phyloP scores from a whole-genome alignment of 2,888 invertebrate species.

The Seira musarum region DNA sequence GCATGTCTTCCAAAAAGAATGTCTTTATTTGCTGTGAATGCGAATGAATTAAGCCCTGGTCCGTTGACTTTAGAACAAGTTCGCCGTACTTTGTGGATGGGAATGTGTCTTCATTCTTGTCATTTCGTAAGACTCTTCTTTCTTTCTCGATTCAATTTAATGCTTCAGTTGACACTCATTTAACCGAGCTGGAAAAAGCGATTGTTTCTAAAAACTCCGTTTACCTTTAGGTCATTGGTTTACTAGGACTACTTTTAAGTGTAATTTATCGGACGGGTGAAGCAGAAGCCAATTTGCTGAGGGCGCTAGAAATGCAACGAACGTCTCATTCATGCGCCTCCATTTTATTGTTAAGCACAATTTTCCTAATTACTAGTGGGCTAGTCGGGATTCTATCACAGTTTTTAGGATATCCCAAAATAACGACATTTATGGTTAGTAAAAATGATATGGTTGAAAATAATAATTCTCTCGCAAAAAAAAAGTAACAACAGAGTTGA shows the following conservation, averaged over 20 bases:
- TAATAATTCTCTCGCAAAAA: too few species aligned
- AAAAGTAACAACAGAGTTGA: too few species aligned
- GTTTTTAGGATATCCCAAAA: slow-evolving; percentile 18
- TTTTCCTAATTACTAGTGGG: slow-evolving; percentile 4
- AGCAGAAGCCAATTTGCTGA: slow-evolving; percentile 10
- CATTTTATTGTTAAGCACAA: neutral
- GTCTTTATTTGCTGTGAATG: too few species aligned
- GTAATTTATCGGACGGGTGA: neutral
- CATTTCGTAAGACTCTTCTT: neutral
- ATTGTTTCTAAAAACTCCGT: too few species aligned
- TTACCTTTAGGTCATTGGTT: neutral
- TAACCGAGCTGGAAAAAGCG: too few species aligned
- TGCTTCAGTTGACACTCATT: too few species aligned
- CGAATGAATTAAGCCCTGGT: neutral
- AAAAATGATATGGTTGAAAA: too few species aligned
- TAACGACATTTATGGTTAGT: slow-evolving; percentile 25
- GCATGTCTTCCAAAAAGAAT: too few species aligned
- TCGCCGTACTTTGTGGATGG: slow-evolving; percentile 17
- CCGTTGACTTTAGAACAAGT: slow-evolving; percentile 32
- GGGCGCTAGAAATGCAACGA: neutral
- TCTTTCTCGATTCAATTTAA: too few species aligned
- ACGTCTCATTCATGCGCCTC: slow-evolving; percentile 14
- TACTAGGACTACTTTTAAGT: neutral
- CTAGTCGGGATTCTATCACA: slow-evolving; percentile 8
- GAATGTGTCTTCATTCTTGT: slow-evolving; percentile 4